phyloP scores from a whole-genome alignment of 1,140 invertebrate species.

The Drosophila asahinai region DNA sequence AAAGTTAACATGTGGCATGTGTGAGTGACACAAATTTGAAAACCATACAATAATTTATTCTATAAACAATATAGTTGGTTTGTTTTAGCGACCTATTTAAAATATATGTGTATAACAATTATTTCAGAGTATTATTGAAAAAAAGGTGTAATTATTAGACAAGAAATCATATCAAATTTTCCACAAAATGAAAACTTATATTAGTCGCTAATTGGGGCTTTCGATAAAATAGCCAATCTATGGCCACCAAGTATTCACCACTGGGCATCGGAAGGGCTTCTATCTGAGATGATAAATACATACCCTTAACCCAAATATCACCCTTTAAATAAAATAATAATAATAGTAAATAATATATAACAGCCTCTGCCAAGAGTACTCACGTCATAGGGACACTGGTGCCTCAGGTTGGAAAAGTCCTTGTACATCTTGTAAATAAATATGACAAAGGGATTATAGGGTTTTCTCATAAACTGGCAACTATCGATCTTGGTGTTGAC shows the following conservation, averaged over 20 bases:
- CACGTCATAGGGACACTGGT: slow-evolving; percentile 8
- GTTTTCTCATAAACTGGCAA: background rate
- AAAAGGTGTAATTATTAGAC: no score
- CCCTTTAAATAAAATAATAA: background rate
- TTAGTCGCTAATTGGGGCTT: slow-evolving; percentile 1
- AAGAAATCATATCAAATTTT: background rate
- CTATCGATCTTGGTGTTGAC: background rate
- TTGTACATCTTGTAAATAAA: slow-evolving; percentile 6
- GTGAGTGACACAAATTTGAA: no score
- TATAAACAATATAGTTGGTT: no score
- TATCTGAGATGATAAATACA: background rate
- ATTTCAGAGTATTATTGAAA: no score
- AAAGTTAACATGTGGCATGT: no score
- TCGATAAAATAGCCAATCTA: slow-evolving; percentile 1
- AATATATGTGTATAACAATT: no score
- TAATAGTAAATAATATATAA: no score
- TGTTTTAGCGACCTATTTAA: no score
- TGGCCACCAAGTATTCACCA: slow-evolving; percentile 1
- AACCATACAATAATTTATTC: no score
- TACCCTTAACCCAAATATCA: background rate
- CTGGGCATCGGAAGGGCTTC: slow-evolving; percentile 6
- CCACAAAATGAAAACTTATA: slow-evolving; percentile 1
- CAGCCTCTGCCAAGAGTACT: background rate
- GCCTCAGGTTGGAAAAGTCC: slow-evolving; percentile 15
- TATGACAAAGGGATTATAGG: slow-evolving; percentile 1